phyloP scores from a whole-genome alignment of 2,888 invertebrate species.

The Rhagonycha fulva region DNA sequence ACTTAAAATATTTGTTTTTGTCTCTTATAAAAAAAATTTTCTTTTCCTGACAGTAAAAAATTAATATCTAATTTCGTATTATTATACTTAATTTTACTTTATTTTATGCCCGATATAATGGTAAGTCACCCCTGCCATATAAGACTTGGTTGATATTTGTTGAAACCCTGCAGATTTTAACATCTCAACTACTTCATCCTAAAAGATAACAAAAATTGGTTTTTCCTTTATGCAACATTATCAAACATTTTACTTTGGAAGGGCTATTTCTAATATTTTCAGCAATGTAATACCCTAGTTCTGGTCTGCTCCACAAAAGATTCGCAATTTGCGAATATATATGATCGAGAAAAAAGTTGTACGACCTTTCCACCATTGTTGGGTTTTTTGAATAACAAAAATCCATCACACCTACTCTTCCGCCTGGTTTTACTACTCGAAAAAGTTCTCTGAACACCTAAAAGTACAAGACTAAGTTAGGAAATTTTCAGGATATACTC shows the following conservation, averaged over 20 bases:
- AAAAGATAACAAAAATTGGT: not conserved
- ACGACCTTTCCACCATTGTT: not conserved
- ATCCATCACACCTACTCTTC: not conserved
- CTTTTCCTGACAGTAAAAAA: no score
- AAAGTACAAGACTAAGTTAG: not conserved
- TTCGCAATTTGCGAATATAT: not conserved
- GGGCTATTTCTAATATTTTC: not conserved
- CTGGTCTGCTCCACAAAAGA: not conserved
- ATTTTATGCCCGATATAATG: not conserved
- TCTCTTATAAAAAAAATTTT: no score
- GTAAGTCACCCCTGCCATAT: not conserved
- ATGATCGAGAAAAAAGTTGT: not conserved
- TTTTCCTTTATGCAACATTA: not conserved
- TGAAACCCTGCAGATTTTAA: not conserved
- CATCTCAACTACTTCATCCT: not conserved
- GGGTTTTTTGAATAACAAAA: not conserved
- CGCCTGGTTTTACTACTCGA: not conserved
- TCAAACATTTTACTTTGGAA: not conserved
- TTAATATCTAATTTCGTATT: no score
- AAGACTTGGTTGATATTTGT: not conserved
- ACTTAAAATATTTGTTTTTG: no score
- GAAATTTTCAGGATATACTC: not conserved
- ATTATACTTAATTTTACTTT: not conserved
- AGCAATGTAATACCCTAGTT: not conserved
- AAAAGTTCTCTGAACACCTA: not conserved